Conservation (phyloP, 2,888 invertebrate species). For the Agrotis puta region DNA sequence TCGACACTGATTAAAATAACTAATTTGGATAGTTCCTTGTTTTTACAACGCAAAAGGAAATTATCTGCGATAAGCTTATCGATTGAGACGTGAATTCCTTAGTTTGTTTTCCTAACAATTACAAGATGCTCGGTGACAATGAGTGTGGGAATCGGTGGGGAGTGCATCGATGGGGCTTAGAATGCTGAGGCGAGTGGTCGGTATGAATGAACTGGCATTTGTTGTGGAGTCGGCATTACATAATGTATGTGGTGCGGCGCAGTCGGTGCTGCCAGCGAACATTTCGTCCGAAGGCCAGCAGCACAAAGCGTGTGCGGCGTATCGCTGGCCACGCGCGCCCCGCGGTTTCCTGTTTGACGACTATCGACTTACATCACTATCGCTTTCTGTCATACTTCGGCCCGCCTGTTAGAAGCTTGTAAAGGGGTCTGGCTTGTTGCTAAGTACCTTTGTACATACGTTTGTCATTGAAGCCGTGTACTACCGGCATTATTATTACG, state of each 20-base stretch:
- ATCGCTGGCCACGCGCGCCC: slow-evolving; percentile 87
- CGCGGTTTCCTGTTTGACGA: slow-evolving; percentile 90
- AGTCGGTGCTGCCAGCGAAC: slow-evolving; percentile 79
- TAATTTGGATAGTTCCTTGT: slow-evolving; percentile 82
- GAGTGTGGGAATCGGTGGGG: slow-evolving; percentile 67
- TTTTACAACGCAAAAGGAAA: slow-evolving; percentile 84
- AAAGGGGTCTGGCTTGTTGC: slow-evolving; percentile 88
- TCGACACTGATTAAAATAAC: slow-evolving; percentile 79
- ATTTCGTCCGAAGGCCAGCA: slow-evolving; percentile 87
- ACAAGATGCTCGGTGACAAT: slow-evolving; percentile 64
- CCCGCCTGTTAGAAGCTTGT: slow-evolving; percentile 87
- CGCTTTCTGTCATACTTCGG: slow-evolving; percentile 88
- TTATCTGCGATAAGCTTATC: slow-evolving; percentile 81
- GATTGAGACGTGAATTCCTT: slow-evolving; percentile 62
- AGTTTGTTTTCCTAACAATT: slow-evolving; percentile 57
- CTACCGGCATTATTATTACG: slow-evolving; percentile 84
- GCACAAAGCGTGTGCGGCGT: slow-evolving; percentile 85
- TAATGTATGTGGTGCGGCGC: slow-evolving; percentile 82
- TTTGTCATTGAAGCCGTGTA: slow-evolving; percentile 83
- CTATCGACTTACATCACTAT: slow-evolving; percentile 91
- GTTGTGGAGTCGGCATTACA: slow-evolving; percentile 83
- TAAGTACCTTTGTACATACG: slow-evolving; percentile 80
- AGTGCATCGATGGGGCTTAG: slow-evolving; percentile 74
- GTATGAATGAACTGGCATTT: slow-evolving; percentile 87
- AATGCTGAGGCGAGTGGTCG: slow-evolving; percentile 76